Evolutionary conservation across 2,113 vertebrate species (phyloP).

Genomic region (Merops nubicus): DNA sequence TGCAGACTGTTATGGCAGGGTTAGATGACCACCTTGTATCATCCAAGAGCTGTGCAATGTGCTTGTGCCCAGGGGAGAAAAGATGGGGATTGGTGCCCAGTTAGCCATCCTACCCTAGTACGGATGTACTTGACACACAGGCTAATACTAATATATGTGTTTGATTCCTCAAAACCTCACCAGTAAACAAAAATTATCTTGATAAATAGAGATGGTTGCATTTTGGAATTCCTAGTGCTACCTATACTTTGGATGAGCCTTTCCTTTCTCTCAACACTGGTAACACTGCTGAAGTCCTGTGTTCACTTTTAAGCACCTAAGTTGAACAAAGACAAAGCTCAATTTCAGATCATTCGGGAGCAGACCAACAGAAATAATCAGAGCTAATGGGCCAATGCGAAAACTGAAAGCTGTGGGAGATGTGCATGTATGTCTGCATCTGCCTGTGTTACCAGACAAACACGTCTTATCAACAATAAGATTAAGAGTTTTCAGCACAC

Average conservation of each 20-base stretch:
- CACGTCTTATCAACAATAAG: background rate
- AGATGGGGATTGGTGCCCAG: background rate
- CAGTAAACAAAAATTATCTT: background rate
- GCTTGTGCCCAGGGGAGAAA: background rate
- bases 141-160: background rate
- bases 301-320: background rate
- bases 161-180: background rate
- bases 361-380: background rate
- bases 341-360: background rate
- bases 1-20: background rate
- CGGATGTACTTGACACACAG: fast-evolving
- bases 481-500: background rate
- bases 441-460: background rate
- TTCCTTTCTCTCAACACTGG: background rate
- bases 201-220: background rate
- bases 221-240: background rate
- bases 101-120: background rate
- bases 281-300: background rate
- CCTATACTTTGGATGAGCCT: background rate
- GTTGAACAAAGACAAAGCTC: background rate
- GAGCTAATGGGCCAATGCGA: background rate
- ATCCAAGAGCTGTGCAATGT: background rate
- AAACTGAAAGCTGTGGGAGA: background rate
- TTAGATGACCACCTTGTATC: background rate
- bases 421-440: background rate